Conservation (phyloP, 2,888 invertebrate species). For the Trilocha varians region DNA sequence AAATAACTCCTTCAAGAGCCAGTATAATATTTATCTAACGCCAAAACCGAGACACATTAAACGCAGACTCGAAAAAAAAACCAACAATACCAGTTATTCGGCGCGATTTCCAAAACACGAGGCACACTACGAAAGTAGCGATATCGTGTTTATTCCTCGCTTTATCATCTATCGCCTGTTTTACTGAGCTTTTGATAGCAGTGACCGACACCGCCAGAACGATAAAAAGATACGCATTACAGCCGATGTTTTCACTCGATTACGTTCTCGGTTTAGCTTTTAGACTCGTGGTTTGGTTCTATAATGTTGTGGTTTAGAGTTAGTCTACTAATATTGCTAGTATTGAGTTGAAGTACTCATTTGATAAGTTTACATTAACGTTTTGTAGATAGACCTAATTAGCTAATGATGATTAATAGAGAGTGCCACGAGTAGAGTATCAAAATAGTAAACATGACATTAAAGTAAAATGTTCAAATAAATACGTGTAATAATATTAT, state of each 20-base stretch:
- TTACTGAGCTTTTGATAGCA: constrained; percentile 7
- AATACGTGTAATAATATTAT: too few relatives aligned
- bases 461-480: too few relatives aligned
- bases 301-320: too few relatives aligned
- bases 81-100: not conserved
- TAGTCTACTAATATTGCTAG: too few relatives aligned
- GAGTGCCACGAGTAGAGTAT: too few relatives aligned
- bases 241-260: not conserved
- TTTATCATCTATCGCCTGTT: constrained; percentile 30
- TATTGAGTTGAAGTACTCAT: too few relatives aligned
- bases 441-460: too few relatives aligned
- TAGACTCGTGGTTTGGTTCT: too few relatives aligned
- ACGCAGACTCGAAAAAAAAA: not conserved
- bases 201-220: constrained; percentile 1
- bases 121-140: constrained; percentile 16
- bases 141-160: constrained; percentile 40
- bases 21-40: not conserved
- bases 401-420: too few relatives aligned
- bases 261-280: too few relatives aligned
- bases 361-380: too few relatives aligned
- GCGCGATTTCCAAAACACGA: not conserved
- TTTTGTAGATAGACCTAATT: too few relatives aligned
- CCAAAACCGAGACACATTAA: not conserved
- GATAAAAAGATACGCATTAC: not conserved
- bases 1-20: not conserved